Evolutionary conservation across 2,888 invertebrate species (phyloP).

Genomic region (Ichneumoninae sp.): DNA sequence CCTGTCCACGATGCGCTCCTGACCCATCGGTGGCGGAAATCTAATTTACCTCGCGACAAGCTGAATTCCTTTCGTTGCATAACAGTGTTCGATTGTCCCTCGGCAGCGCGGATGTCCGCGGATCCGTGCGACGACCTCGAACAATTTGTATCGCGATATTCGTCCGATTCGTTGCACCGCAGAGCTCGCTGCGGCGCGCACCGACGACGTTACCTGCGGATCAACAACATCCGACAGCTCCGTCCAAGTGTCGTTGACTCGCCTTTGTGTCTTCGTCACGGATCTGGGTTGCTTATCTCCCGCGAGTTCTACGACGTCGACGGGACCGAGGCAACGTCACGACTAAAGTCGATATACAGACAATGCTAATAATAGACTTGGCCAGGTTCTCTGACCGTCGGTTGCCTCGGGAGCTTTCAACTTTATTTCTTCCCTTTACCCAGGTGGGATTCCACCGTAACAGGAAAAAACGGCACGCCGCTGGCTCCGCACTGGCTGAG

Average conservation of each 20-base stretch:
- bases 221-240: constrained; percentile 37
- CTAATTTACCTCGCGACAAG: constrained; percentile 15
- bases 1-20: background rate
- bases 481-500: no score
- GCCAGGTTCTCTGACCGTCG: constrained; percentile 62
- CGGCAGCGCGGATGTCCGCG: background rate
- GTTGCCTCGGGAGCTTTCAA: constrained; percentile 41
- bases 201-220: constrained; percentile 6
- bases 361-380: constrained; percentile 64
- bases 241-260: constrained; percentile 65
- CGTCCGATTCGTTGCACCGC: background rate
- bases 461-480: no score
- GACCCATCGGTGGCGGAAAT: background rate
- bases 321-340: constrained; percentile 51
- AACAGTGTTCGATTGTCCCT: background rate
- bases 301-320: constrained; percentile 41
- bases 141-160: background rate
- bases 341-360: constrained; percentile 63
- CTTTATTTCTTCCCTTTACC: constrained; percentile 15
- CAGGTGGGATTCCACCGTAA: no score
- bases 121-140: background rate
- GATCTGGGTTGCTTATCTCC: constrained; percentile 64
- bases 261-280: constrained; percentile 65
- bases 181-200: background rate
- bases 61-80: background rate